Percentiles rank a stretch among this genome's conserved stretches.
Evolutionary conservation across 2,888 invertebrate species (phyloP).

Genomic region (Petrolisthes manimaculis): DNA sequence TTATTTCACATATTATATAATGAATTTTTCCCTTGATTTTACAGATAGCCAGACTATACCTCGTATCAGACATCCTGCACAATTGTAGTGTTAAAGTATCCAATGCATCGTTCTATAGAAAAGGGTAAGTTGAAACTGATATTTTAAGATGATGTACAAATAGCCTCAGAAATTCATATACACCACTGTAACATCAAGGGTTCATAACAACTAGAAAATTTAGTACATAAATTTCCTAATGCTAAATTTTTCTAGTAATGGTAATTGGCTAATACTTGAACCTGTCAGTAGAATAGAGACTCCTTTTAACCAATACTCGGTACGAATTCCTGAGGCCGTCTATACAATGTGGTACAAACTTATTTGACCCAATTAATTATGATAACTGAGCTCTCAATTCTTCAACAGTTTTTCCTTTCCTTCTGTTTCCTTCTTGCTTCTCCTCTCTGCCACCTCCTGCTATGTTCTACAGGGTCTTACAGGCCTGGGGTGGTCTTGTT

Average conservation of each 20-base stretch:
- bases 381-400: neutral
- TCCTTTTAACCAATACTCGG: neutral
- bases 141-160: too few relatives aligned
- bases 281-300: too few relatives aligned
- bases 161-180: too few relatives aligned
- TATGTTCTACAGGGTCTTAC: neutral
- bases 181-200: too few relatives aligned
- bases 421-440: neutral
- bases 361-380: neutral
- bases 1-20: constrained; percentile 5
- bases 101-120: constrained; percentile 93
- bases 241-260: too few relatives aligned
- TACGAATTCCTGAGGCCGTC: neutral
- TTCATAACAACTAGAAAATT: too few relatives aligned
- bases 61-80: constrained; percentile 95
- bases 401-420: neutral
- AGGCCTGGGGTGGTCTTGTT: neutral
- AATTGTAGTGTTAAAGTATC: constrained; percentile 96
- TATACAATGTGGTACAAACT: neutral
- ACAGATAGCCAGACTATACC: constrained; percentile 88
- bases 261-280: too few relatives aligned
- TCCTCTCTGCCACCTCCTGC: neutral
- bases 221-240: too few relatives aligned
- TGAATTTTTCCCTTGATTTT: constrained; percentile 61
- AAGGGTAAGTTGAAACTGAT: constrained; percentile 74